Percentiles rank a stretch among this genome's conserved stretches.
Evolutionary conservation across 2,113 vertebrate species (phyloP).

Genomic region (Hepsetus odoe): DNA sequence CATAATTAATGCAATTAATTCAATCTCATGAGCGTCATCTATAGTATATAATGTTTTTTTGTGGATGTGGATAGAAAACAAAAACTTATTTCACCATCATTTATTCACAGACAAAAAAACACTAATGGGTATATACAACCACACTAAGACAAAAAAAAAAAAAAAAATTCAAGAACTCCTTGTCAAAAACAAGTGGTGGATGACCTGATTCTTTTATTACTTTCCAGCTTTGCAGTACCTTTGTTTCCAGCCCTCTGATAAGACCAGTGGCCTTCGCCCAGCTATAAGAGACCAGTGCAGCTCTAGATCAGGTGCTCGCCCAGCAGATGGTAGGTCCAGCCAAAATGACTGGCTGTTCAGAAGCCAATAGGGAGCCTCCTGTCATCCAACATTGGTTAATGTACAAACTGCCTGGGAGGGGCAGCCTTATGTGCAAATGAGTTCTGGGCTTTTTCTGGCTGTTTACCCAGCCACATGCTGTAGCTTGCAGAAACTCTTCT

Average conservation of each 20-base stretch:
- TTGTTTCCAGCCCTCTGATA: constrained; percentile 67
- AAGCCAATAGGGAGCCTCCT: constrained; percentile 55
- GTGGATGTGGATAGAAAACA: not conserved
- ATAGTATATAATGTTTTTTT: too few relatives aligned
- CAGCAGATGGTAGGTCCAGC: constrained; percentile 54
- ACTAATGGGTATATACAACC: not conserved
- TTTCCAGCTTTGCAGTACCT: constrained; percentile 61
- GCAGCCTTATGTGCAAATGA: constrained; percentile 62
- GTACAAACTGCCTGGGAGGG: constrained; percentile 63
- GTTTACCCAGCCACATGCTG: constrained; percentile 23
- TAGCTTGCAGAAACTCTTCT: not conserved
- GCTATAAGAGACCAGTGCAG: constrained; percentile 59
- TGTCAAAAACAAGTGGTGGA: not conserved
- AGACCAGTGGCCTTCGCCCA: constrained; percentile 70
- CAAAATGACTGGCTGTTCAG: constrained; percentile 35
- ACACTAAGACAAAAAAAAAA: not conserved
- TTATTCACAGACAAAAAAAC: not conserved
- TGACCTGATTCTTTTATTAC: constrained; percentile 59
- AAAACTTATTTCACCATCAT: too few relatives aligned
- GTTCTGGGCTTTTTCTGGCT: constrained; percentile 45
- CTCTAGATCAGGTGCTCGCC: constrained; percentile 61
- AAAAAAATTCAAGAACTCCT: not conserved
- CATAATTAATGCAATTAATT: too few relatives aligned
- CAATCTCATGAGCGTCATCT: too few relatives aligned
- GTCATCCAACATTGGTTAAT: constrained; percentile 66